phyloP scores from a whole-genome alignment of 2,113 vertebrate genomes.

The Chloropsis hardwickii region DNA sequence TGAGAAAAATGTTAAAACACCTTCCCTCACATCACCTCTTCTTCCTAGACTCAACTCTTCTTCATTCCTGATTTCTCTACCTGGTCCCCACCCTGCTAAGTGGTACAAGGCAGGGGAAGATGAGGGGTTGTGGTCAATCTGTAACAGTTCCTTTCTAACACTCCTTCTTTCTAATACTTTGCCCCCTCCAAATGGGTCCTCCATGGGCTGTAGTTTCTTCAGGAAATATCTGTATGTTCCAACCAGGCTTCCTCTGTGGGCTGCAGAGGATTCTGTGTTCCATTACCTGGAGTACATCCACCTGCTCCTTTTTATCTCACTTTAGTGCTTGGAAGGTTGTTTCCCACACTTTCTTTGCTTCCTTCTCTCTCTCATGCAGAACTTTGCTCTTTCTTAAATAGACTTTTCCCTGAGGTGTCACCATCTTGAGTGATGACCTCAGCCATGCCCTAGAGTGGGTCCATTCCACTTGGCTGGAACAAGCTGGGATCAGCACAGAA shows the following conservation, averaged over 20 bases:
- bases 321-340: neutral
- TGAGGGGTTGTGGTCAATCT: neutral
- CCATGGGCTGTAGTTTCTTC: neutral
- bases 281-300: neutral
- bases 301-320: neutral
- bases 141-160: neutral
- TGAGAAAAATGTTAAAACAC: neutral
- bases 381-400: neutral
- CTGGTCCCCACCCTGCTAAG: neutral
- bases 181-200: neutral
- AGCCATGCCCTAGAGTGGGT: accelerated
- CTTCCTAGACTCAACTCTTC: neutral
- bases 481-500: accelerated
- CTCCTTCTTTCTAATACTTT: neutral
- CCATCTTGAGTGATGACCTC: accelerated
- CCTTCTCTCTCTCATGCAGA: neutral
- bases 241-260: accelerated
- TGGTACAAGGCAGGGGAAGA: neutral
- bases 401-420: accelerated
- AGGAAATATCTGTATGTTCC: neutral
- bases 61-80: neutral
- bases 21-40: accelerated
- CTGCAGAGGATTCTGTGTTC: neutral
- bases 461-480: accelerated
- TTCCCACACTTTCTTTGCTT: neutral